These are phyloP conservation scores for Proterorhinus semilunaris DNA, from an alignment of 2,113 vertebrate species.

Conservation along the genomic window DNA sequence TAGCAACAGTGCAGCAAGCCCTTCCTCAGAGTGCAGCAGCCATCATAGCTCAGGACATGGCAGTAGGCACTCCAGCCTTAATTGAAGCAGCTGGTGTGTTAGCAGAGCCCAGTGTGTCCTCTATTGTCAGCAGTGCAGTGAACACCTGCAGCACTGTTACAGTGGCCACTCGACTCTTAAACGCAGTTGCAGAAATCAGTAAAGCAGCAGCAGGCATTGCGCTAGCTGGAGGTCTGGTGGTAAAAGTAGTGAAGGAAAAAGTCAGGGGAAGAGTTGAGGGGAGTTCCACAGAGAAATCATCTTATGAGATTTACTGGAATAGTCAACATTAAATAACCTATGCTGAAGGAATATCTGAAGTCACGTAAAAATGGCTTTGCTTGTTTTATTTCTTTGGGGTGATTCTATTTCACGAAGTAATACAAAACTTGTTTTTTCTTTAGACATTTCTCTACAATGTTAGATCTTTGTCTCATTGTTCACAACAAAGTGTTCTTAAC, in stretches of 20 bases:
- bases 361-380: no score
- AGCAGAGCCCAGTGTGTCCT: constrained; percentile 10
- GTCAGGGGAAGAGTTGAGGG: constrained; percentile 34
- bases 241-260: constrained; percentile 75
- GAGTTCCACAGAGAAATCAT: constrained; percentile 58
- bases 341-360: neutral
- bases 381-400: no score
- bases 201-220: constrained; percentile 62
- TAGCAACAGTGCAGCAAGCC: constrained; percentile 28
- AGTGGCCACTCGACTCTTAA: constrained; percentile 42
- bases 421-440: no score
- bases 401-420: no score
- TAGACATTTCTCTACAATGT: no score
- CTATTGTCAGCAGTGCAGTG: constrained; percentile 13
- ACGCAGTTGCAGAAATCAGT: constrained; percentile 61
- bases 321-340: constrained; percentile 5
- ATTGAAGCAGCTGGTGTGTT: constrained; percentile 17
- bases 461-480: no score
- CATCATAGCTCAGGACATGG: constrained; percentile 34
- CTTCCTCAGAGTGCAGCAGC: constrained; percentile 24
- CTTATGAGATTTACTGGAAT: constrained; percentile 75
- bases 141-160: constrained; percentile 28
- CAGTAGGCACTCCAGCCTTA: constrained; percentile 21
- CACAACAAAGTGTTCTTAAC: no score
- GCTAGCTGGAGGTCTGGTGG: constrained; percentile 62